Evolutionary conservation across 2,888 invertebrate genomes (phyloP).

Genomic region (Sericinus montela): DNA sequence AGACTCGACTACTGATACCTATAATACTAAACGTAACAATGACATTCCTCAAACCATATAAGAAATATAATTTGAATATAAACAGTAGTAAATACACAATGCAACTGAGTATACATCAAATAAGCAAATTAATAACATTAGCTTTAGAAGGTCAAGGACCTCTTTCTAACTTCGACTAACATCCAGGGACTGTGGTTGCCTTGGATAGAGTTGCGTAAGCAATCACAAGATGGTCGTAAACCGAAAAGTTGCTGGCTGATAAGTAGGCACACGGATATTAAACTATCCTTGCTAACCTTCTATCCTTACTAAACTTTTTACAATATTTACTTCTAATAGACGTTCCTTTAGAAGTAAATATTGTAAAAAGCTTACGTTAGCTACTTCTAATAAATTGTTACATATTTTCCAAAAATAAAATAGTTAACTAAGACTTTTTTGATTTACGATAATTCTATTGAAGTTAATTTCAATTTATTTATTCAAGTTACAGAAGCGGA

Average conservation of each 20-base stretch:
- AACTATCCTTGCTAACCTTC: slow-evolving; percentile 7
- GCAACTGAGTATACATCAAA: slow-evolving; percentile 8
- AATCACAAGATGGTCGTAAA: slow-evolving; percentile 18
- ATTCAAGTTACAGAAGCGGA: no score
- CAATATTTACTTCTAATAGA: no score
- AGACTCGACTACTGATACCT: no score
- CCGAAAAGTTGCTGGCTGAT: slow-evolving; percentile 19
- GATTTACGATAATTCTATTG: no score
- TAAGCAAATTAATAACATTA: slow-evolving; percentile 19
- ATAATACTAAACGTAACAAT: slow-evolving; percentile 38
- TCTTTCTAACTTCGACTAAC: slow-evolving; percentile 23
- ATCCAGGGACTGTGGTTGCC: slow-evolving; percentile 23
- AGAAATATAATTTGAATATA: slow-evolving; percentile 50
- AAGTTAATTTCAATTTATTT: no score
- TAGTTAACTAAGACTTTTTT: no score
- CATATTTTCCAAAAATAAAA: no score
- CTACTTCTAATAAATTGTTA: no score
- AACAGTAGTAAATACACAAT: slow-evolving; percentile 23
- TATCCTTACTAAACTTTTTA: slow-evolving; percentile 1
- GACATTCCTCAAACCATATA: slow-evolving; percentile 49
- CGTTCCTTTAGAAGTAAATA: no score
- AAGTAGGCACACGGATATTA: slow-evolving; percentile 4
- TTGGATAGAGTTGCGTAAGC: slow-evolving; percentile 15
- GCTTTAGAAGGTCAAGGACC: slow-evolving; percentile 39
- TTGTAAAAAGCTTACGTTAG: no score